Evolutionary conservation across 92 coral and sea anemone species (phyloP), one percentile per base, ranked within the genome.

Genomic region (Parazoanthus swiftii): DNA sequence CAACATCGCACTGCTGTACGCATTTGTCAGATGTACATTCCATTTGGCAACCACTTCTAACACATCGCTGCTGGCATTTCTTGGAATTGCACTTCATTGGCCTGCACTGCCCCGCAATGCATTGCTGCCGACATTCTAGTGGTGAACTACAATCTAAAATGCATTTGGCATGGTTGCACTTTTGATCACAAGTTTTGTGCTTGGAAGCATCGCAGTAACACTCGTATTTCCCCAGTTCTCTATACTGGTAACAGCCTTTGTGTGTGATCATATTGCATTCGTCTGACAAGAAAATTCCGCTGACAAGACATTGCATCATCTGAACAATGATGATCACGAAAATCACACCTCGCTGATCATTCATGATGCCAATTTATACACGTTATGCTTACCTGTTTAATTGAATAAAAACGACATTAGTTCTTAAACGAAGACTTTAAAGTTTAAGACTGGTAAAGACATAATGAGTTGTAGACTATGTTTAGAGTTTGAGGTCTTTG

Each of bases 1-100:
- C 89, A 9, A 92, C 92, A 23, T 91, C 90, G 72, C 98, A 95
- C 16, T 80, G 76, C 89, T 95, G 98, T 25, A 44, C 50, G 81
- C 98, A 95, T 68, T 76, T 88, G 6, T 91, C 89, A 8, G 96
- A 88, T 42, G 68, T 75, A 56, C 98, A 95, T 68, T 88, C 86
- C 98, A 95, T 93, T 21, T 91, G 89, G 84, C 98, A 95, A 7
- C 95, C 94, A 72, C 93, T 88, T 79, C 98, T 89, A 37, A 92
- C 77, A 85, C 98, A 95, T 16, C 81, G 74, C 80, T 95, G 98
- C 74, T 80, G 74, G 86, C 98, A 95, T 15, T 25, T 88, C 59
- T 77, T 86, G 48, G 94, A 90, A 71, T 59, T 82, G 85, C 98
- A 95, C 18, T 77, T 72, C 42, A 93, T 88, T n/a, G 89, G 81